Evolutionary conservation across 2,888 invertebrate genomes (phyloP).

Genomic region (Mycalesis mineus): DNA sequence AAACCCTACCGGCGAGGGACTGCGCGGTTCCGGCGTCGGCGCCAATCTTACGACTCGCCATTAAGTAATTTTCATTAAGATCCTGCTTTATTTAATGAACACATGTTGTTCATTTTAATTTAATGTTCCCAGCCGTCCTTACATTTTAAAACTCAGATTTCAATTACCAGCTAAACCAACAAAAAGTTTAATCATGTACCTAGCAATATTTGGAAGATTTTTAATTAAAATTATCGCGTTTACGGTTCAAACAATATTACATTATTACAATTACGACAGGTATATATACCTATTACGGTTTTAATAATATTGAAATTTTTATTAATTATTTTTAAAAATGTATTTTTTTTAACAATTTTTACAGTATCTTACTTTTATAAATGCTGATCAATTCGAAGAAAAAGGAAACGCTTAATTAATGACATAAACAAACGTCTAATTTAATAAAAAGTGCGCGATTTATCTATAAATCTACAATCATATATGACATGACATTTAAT

Average conservation of each 20-base stretch:
- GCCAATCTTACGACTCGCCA: conserved; percentile 58
- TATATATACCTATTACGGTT: too few species aligned
- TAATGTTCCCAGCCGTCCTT: background rate
- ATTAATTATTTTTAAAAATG: background rate
- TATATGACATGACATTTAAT: conserved; percentile 24
- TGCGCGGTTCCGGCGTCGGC: conserved; percentile 37
- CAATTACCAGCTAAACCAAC: background rate
- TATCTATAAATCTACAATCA: conserved; percentile 12
- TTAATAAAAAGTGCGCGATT: conserved; percentile 10
- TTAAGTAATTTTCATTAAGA: conserved; percentile 63
- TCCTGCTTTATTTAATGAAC: conserved; percentile 53
- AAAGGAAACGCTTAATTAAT: background rate
- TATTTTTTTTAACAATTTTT: too few species aligned
- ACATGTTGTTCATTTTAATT: conserved; percentile 33
- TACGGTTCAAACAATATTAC: too few species aligned
- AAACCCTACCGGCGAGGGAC: conserved; percentile 29
- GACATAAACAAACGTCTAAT: background rate
- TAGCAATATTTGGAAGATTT: background rate
- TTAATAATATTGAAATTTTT: too few species aligned
- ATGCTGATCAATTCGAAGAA: background rate
- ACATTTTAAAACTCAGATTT: background rate
- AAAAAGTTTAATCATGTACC: background rate
- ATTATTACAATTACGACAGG: too few species aligned
- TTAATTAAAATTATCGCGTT: too few species aligned
- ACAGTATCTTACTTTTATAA: background rate